Base-by-base conservation (phyloP, 92 coral and sea anemone genomes). In the Diadumene lineata region DNA sequence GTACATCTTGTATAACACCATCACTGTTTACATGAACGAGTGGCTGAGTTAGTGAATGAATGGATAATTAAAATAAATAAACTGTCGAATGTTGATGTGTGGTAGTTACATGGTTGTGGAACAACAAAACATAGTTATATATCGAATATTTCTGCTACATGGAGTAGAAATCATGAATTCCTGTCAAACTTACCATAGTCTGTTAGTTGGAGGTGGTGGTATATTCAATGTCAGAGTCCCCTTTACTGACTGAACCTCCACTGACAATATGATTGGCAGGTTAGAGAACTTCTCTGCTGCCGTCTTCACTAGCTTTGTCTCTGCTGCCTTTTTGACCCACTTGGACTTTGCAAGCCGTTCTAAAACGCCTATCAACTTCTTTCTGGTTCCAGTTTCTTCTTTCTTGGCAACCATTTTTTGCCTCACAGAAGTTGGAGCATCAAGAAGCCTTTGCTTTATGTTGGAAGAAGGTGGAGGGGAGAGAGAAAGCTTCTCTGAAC, bases 301-400 rank as follows among this genome's bases (percentile, higher is more conserved):
- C 50, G 98, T 80, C 75, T 92, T 93, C 0, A 96, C 99, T 23
- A 96, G 88, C 64, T 86, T 92, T 11, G 97, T 92, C 74, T 96
- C 99, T 7, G 97, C 99, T 33, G 99, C 99, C 63, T 90, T 96
- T 82, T 96, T 90, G n/a, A 96, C 99, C 99, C 99, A 96, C 56
- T 96, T 96, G 2, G 99, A 92, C 72, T 96, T 96, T 24, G 99
- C 99, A 77, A 96, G 91, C 50, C 92, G 68, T 62, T 96, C 99
- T 28, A 96, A 80, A 38, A 96, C 92, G 61, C 94, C 87, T 31
- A 96, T 66, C 43, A 96, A 79, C 79, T 92, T 96, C 75, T 76
- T 93, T 56, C 89, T 91, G 48, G 97, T 62, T 21, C 93, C 93
- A 25, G 67, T 57, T 30, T 70, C 78, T 13, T 38, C 48, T 13